Evolutionary conservation across 2,888 invertebrate species (phyloP), one percentile per base, ranked within the genome.

Genomic region (Lepidocyrtoides sp.): DNA sequence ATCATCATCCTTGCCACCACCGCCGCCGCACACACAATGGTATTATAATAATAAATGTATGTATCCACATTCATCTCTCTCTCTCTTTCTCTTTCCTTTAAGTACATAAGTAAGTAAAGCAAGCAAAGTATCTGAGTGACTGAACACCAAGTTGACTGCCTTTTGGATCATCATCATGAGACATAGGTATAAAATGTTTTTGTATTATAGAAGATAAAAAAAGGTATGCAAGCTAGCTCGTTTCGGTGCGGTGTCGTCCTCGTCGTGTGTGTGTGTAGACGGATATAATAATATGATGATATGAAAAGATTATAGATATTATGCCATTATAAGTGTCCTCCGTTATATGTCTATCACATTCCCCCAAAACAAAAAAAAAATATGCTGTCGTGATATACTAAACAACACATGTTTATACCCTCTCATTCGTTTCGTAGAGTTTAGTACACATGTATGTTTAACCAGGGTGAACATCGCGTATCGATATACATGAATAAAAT

Each of bases 11-110:
- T 51, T 69, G 20, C 26, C 17, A n/a, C 36, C 81, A 57, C 57
- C 81, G 36, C 41, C 36, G 48, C 83, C 63, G 29, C 60, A 66
- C 72, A 72, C 86, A 86, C 57, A 86, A 86, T 83, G 75, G 77
- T 84, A 84, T 79, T 87, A 85, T 72, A 72, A 85, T 72, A 86
- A 86, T 86, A 86, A 86, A 89, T 89, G 88, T 63, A 84, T 77
- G 41, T 82, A 57, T 79, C 63, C 63, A 90, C 90, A 90, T 90
- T 90, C 90, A 90, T 90, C 85, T 90, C 63, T 63, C 48, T 48
- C 48, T 48, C 48, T 48, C 63, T 41, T 10, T 63, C 63, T 10
- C 48, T 48, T n/a, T 48, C 48, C 48, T 48, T 54, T 90, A 84
- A 90, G 90, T 84, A 85, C 90, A 84, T 83, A 66, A 88, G 72